A percentile compares a stretch with the other conserved stretches of the same genome.
phyloP scores from a whole-genome alignment of 1,140 invertebrate genomes.

The Phortica variegata region DNA sequence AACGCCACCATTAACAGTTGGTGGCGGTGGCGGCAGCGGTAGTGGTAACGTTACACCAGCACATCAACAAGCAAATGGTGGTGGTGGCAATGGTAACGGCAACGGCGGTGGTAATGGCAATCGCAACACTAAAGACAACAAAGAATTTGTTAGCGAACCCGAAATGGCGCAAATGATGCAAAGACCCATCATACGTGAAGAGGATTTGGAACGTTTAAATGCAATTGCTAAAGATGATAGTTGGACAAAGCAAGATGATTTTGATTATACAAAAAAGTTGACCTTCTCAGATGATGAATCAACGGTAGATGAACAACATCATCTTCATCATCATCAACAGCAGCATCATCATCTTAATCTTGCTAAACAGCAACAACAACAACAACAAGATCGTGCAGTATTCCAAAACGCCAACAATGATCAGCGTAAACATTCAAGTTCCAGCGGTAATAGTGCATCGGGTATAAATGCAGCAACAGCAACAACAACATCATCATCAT shows the following conservation, averaged over 20 bases:
- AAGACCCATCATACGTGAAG: constrained; percentile 87
- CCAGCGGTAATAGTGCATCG: constrained; percentile 10
- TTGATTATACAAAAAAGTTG: constrained; percentile 94
- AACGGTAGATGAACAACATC: constrained; percentile 56
- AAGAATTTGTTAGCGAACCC: constrained; percentile 50
- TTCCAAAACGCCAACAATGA: constrained; percentile 17
- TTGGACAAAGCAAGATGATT: constrained; percentile 89
- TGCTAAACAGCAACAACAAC: constrained; percentile 13
- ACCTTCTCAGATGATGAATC: constrained; percentile 90
- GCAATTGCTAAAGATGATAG: constrained; percentile 85
- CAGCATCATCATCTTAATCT: constrained; percentile 28
- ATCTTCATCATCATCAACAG: constrained; percentile 43
- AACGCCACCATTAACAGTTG: constrained; percentile 19
- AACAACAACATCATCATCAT: constrained; percentile 27
- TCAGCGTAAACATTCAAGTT: constrained; percentile 26
- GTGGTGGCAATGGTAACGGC: constrained; percentile 16
- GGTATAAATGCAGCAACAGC: constrained; percentile 19
- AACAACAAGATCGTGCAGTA: constrained; percentile 22
- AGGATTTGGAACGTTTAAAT: constrained; percentile 88
- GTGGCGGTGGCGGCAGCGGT: constrained; percentile 1
- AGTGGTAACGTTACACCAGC: constrained; percentile 27
- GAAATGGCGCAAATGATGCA: constrained; percentile 59
- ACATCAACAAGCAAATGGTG: constrained; percentile 30
- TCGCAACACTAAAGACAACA: constrained; percentile 40
- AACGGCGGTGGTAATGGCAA: constrained; percentile 32